Conservation (phyloP, 2,888 invertebrate genomes). For the Clepsis dumicolana region DNA sequence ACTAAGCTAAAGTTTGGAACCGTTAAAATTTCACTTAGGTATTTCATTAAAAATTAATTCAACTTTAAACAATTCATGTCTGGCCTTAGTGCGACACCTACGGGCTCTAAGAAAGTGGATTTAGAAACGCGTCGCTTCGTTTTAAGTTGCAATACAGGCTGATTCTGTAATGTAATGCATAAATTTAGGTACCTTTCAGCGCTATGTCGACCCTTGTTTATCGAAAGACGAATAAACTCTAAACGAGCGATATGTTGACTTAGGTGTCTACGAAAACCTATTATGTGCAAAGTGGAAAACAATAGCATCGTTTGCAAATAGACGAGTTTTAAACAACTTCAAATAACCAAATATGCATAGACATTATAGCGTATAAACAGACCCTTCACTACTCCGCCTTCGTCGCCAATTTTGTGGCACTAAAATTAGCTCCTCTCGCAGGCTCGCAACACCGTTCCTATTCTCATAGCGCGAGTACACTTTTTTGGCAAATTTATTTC, state of each 20-base stretch:
- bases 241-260: constrained; percentile 19
- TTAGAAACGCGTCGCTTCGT: constrained; percentile 68
- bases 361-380: too few relatives aligned
- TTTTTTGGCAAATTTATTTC: constrained; percentile 51
- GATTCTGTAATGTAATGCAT: constrained; percentile 43
- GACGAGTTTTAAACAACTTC: constrained; percentile 7
- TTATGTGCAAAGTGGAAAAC: not conserved
- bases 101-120: constrained; percentile 66
- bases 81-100: constrained; percentile 56
- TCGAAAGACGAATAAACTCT: constrained; percentile 24
- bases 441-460: too few relatives aligned
- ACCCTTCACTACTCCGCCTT: too few relatives aligned
- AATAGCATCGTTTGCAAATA: constrained; percentile 1
- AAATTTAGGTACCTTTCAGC: constrained; percentile 39
- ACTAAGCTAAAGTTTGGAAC: too few relatives aligned
- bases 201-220: constrained; percentile 29
- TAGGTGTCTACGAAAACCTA: constrained; percentile 5
- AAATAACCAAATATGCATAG: not conserved
- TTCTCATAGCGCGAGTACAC: too few relatives aligned
- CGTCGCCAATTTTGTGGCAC: too few relatives aligned
- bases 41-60: not conserved
- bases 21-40: too few relatives aligned
- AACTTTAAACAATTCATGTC: constrained; percentile 8
- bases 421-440: too few relatives aligned
- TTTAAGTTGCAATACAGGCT: constrained; percentile 55